Conservation (phyloP, 1,140 invertebrate species). For the Bicyclus anynana region DNA sequence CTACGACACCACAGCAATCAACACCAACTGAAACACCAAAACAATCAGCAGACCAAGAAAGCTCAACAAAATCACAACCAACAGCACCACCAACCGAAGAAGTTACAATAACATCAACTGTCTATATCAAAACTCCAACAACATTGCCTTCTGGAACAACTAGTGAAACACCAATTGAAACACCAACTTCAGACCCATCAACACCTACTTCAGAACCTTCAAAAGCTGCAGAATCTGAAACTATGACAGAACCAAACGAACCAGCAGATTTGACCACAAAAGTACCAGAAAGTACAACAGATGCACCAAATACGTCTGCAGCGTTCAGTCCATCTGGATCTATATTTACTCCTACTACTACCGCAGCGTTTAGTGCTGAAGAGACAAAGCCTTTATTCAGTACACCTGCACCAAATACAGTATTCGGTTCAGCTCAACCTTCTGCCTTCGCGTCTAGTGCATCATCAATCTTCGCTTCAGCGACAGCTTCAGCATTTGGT, state of each 20-base stretch:
- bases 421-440: constrained; percentile 3
- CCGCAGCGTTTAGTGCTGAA: not conserved
- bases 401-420: constrained; percentile 12
- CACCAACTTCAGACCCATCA: not conserved
- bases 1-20: not conserved
- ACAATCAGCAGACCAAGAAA: not conserved
- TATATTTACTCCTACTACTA: not conserved
- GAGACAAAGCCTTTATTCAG: constrained; percentile 16
- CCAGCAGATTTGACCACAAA: not conserved
- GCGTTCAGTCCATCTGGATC: not conserved
- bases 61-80: not conserved
- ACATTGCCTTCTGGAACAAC: not conserved
- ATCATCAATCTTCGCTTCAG: constrained; percentile 28
- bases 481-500: constrained; percentile 18
- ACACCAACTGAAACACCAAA: not conserved
- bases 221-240: not conserved
- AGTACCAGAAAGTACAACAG: too few relatives aligned
- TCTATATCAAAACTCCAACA: constrained; percentile 2
- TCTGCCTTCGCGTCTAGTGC: constrained; percentile 31
- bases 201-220: not conserved
- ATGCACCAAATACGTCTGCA: not conserved
- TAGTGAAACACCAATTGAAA: not conserved
- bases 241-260: not conserved
- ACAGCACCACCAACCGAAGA: not conserved
- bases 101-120: constrained; percentile 2